A percentile compares a stretch with the other conserved stretches of the same genome.
phyloP scores from a whole-genome alignment of 2,888 invertebrate species.

The Caenorhabditis sp. region DNA sequence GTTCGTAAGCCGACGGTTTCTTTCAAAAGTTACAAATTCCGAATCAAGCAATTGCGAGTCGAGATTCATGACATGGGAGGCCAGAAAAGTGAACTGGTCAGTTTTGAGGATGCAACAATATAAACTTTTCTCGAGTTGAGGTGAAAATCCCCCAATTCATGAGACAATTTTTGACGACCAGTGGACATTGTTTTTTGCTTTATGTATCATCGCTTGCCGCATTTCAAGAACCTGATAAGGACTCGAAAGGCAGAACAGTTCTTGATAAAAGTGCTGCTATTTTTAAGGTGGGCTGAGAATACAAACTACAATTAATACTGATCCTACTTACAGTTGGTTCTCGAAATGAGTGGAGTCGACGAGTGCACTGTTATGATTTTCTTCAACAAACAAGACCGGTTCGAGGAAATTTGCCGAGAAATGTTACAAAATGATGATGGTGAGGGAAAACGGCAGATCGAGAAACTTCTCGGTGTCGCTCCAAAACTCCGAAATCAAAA shows the following conservation, averaged over 20 bases:
- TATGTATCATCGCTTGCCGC: conserved; percentile 80
- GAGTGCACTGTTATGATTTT: conserved; percentile 80
- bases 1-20: conserved; percentile 78
- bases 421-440: conserved; percentile 62
- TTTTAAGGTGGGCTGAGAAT: conserved; percentile 36
- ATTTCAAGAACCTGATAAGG: conserved; percentile 76
- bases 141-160: conserved; percentile 76
- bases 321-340: conserved; percentile 65
- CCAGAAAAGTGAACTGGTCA: conserved; percentile 76
- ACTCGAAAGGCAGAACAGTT: conserved; percentile 73
- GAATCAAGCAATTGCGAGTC: conserved; percentile 73
- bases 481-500: conserved; percentile 59
- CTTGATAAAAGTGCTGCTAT: conserved; percentile 77
- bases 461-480: conserved; percentile 50
- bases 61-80: conserved; percentile 82
- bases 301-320: not conserved
- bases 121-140: conserved; percentile 43
- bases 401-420: conserved; percentile 73
- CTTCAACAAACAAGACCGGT: conserved; percentile 81
- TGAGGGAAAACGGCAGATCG: conserved; percentile 53
- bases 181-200: conserved; percentile 75
- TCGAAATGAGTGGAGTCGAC: conserved; percentile 70
- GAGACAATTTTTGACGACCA: conserved; percentile 70
- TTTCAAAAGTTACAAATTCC: conserved; percentile 78
- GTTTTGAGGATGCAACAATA: conserved; percentile 4